Base-by-base conservation (phyloP, 2,113 vertebrate genomes). In the Phyllostomus discolor region DNA sequence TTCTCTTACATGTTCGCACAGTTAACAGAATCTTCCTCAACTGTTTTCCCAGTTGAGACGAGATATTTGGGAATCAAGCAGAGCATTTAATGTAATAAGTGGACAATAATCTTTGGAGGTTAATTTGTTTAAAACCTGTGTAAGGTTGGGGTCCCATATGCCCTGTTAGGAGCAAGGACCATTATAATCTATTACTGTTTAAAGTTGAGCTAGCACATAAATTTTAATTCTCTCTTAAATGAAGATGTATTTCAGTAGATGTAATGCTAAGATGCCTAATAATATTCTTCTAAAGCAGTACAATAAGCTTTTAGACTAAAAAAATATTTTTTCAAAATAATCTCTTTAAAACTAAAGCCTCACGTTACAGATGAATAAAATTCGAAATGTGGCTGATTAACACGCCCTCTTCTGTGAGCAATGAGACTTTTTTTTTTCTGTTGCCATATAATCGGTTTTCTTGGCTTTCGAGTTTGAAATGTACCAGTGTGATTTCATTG, bases 81-180 rank as follows among this genome's bases (percentile, higher is more conserved):
- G 94, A 97, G 96, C 97, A 96, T 97, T 98, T 97, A 96, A 97
- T 96, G 96, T 96, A 95, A 96, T 97, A 97, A 97, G 95, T 95
- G 97, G 96, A 73, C 97, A 97, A 93, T 92, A 95, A 97, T 97
- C 94, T 97, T 97, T 78, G 90, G 97, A 97, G 96, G 95, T 96
- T 97, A 96, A 97, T 98, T 97, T 97, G 94, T 93, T 97, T 97
- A 97, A 96, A 95, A 95, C 72, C 92, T 92, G 35, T 95, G 92
- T 96, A 95, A 94, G 92, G 93, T 96, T 94, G 91, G 97, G 97
- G 93, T 97, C 97, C 94, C 97, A 70, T 83, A 95, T 93, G 97
- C 91, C 94, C 96, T 67, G 72, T 97, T 95, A 98, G 93, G 69
- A 95, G 88, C 94, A 48, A 95, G 78, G 46, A 96, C 92, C 96